Evolutionary conservation across 2,888 invertebrate species (phyloP), one percentile per base, ranked within the genome.

Genomic region (Sericinus montela): DNA sequence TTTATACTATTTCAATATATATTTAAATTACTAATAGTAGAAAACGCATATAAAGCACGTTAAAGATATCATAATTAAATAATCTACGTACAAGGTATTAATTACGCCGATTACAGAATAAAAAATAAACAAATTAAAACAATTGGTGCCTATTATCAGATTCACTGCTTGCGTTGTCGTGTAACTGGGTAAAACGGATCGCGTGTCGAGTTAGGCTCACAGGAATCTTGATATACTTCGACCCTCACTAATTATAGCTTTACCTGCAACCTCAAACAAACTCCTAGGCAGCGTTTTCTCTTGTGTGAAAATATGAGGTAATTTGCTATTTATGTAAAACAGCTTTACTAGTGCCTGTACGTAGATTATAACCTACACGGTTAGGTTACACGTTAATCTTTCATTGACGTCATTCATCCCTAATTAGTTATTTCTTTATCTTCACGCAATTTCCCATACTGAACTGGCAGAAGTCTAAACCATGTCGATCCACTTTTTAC

Each of bases 171-270:
- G 60, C 62, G 68, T 69, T 79, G 81, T 79, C 79, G 80, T 83
- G 82, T 78, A 70, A 68, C 62, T 23, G 39, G 60, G 66, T 62
- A 73, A 71, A 77, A 72, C 69, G 66, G 69, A 65, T 86, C 69
- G 86, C 87, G 83, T 84, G 87, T 67, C 55, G 56, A 62, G 62
- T 63, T 62, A 60, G 57, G 57, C 55, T 63, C 65, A 66, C 69
- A 53, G 59, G 61, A 63, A 84, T 85, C 84, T 79, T 80, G 87
- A 86, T 86, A 80, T 55, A 69, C 62, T 58, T 53, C 59, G 59
- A 59, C 71, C 70, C 69, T 67, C 62, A 71, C 80, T 83, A 82
- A 84, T 86, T 85, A 79, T 78, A 78, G 70, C 80, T 76, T 74
- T 69, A 71, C 72, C 73, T 76, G 75, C 75, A 74, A 75, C 69